Base-by-base conservation (phyloP, 2,797 vertebrate species). In the Pteropus rufus region DNA sequence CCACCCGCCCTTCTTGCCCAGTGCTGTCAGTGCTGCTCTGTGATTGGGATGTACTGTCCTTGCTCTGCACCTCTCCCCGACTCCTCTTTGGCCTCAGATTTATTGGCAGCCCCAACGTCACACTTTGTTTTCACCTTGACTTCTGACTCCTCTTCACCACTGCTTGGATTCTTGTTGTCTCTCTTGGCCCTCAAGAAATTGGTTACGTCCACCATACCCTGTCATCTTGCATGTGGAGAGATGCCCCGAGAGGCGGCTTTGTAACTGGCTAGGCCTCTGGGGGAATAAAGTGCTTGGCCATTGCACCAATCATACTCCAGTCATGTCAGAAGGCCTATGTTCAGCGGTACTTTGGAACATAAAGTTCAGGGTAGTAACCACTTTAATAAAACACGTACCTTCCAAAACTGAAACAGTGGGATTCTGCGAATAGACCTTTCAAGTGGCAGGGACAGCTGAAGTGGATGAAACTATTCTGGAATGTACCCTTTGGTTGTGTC, bases 401-500 rank as follows among this genome's bases (percentile, higher is more conserved):
- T 44, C 54, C 44, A 29, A 54, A 72, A 34, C 29, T 9, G 11
- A 36, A 72, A 41, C 16, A 36, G 29, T 41, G 21, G 31, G 44
- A 44, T 60, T 52, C 5, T 14, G 75, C 67, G 46, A 29, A 24
- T 0, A 79, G 34, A 44, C 2, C 29, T 69, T 79, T 29, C 31
- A 64, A 64, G 44, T 29, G 24, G 10, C 62, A 67, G 58, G 31
- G 26, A 2, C 1, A 2, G 36, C 52, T 67, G 39, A 31, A 65
- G 10, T 24, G 29, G 73, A 62, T 31, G 62, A 69, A 26, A n/a
- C 31, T 52, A 15, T 24, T 0, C 1, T 62, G 10, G 36, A 54
- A 3, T 21, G 21, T 4, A 18, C 29, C 24, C 34, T 31, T 23
- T n/a, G 10, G 19, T 26, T 8, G 0, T 1, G 0, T 23, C 29